Evolutionary conservation across 2,113 vertebrate species (phyloP).

Genomic region (Fukomys damarensis): DNA sequence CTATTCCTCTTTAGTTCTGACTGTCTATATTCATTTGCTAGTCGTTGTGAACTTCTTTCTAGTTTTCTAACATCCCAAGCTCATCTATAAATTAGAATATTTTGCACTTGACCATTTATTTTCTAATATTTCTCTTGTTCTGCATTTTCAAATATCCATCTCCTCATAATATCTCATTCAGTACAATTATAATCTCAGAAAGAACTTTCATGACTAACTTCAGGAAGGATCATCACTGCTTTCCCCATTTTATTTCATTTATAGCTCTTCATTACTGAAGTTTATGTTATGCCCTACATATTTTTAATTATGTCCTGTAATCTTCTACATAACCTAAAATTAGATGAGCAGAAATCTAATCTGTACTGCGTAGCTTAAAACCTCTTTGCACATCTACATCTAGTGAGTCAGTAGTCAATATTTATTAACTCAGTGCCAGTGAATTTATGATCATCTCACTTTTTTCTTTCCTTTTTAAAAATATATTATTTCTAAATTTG

Average conservation of each 20-base stretch:
- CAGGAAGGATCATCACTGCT: neutral
- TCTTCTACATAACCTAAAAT: neutral
- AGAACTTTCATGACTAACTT: neutral
- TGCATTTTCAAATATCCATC: neutral
- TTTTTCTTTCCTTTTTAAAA: neutral
- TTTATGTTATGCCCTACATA: neutral
- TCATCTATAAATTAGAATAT: neutral
- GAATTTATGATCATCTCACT: neutral
- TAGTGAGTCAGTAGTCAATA: neutral
- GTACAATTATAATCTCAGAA: neutral
- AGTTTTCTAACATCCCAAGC: neutral
- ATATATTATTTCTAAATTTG: neutral
- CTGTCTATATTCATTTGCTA: neutral
- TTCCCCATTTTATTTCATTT: neutral
- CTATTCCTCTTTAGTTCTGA: neutral
- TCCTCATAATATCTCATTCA: neutral
- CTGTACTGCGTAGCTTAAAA: neutral
- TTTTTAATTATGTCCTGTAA: neutral
- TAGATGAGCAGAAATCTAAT: neutral
- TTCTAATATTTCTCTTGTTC: neutral
- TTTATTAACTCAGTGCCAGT: neutral
- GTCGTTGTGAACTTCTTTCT: neutral
- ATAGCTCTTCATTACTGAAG: neutral
- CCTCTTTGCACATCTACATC: neutral
- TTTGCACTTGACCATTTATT: neutral